Evolutionary conservation across 2,113 vertebrate genomes (phyloP), one percentile per base, ranked within the genome.

Genomic region (Hystrix cristata): DNA sequence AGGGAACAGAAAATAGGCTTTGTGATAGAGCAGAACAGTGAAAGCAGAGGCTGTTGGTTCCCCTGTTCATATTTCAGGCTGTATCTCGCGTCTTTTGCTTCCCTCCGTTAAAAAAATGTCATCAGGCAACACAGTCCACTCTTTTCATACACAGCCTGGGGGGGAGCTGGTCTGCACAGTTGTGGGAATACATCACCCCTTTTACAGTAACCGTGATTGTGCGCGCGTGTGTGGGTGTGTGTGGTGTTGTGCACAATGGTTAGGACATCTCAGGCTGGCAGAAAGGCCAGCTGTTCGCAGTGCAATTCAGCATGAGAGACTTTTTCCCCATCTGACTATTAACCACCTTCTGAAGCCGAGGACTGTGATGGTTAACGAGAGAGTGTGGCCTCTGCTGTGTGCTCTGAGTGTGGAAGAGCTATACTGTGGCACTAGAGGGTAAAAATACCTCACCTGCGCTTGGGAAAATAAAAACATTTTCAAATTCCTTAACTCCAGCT

Each of bases 1-100:
- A 94, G 59, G 69, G 80, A 80, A 46, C 53, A 65, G 85, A 57
- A 96, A 97, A 65, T 38, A 43, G 94, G 27, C 57, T 65, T 87
- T 67, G 81, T 76, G 86, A 60, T 62, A 29, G 67, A 93, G 74
- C 48, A 87, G 31, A 48, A 19, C 21, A 48, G 79, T 59, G 64
- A n/a, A 27, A 31, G 64, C 25, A n/a, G 46, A 82, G 74, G 55
- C 80, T 79, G 48, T 57, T 15, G 76, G 55, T 51, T 90, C 34
- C 53, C 3, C 18, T 16, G 67, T 92, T 82, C 67, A 3, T 25
- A 23, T 62, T 48, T 78, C 53, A 88, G 59, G 59, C 87, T 82
- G 15, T 51, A 0, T 64, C 72, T 51, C 18, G 19, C 43, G 23
- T 57, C 80, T 91, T 38, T 72, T 72, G 57, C 84, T 85, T 89